Conservation (phyloP, 2,797 vertebrate genomes). For the Epinephelus awoara region DNA sequence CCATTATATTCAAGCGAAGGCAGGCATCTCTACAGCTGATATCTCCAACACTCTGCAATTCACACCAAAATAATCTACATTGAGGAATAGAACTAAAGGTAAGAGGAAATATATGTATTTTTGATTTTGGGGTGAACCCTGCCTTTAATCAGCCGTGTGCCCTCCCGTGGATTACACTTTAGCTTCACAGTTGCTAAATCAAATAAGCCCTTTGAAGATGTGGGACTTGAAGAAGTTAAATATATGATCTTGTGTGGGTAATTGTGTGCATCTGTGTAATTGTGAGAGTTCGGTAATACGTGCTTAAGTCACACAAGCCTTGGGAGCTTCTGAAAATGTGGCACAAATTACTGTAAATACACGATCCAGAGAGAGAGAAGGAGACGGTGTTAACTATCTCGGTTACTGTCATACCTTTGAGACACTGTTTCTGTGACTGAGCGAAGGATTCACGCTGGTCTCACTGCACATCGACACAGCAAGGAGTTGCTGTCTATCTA, state of each 20-base stretch:
- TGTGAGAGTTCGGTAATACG: slow-evolving; percentile 11
- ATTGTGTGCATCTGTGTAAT: neutral
- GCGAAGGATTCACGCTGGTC: slow-evolving; percentile 25
- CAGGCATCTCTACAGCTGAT: no score
- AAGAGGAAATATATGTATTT: no score
- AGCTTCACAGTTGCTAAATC: neutral
- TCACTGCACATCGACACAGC: slow-evolving; percentile 32
- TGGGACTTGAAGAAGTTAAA: slow-evolving; percentile 47
- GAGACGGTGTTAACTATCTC: slow-evolving; percentile 36
- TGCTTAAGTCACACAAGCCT: slow-evolving; percentile 40
- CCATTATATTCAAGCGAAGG: no score
- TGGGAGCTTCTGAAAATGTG: slow-evolving; percentile 50
- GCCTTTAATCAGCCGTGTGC: no score
- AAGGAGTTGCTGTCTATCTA: slow-evolving; percentile 32
- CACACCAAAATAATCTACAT: no score
- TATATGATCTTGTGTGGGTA: slow-evolving; percentile 37
- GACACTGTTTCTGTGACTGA: slow-evolving; percentile 38
- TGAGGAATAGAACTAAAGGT: no score
- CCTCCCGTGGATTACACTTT: no score
- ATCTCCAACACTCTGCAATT: no score
- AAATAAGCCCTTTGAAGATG: slow-evolving; percentile 20
- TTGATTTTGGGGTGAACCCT: no score
- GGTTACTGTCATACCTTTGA: slow-evolving; percentile 39
- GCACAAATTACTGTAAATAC: slow-evolving; percentile 53
- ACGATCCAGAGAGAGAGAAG: neutral